Evolutionary conservation across 2,888 invertebrate genomes (phyloP), one percentile per base, ranked within the genome.

Genomic region (Eupelmus urozonus): DNA sequence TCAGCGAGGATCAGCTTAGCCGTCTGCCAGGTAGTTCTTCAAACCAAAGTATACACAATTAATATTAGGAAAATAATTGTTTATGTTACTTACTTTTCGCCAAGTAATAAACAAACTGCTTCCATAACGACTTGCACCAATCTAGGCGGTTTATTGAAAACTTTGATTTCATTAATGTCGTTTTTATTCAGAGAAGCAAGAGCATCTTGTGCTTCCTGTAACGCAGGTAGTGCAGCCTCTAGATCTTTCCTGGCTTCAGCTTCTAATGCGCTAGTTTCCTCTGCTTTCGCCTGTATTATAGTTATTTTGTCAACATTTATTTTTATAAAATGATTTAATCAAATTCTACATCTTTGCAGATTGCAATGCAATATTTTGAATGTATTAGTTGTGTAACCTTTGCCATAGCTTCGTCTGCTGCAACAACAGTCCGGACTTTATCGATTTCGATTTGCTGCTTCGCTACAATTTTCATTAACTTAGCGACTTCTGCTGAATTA

Each of bases 61-160:
- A 34, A 23, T 42, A 13, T 42, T 20, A 13, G 11, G 11, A 53
- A 53, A 18, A 53, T 20, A 20, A 53, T 53, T 53, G n/a, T n/a
- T 53, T 53, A 20, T 4, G 53, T 20, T 27, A 90, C 92, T 90
- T 89, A 96, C 96, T 97, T 97, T 76, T 93, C 92, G 2, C 94
- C 94, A 9, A 97, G 90, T 0, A 98, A 91, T 80, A 97, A 93
- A 89, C 96, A 96, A 11, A 98, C 95, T 9, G 97, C 95, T 89
- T 98, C 97, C 96, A 98, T 96, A 2, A 97, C 97, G 83, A 96
- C 96, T 80, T 94, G 93, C 5, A 98, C 97, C 9, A 97, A 90
- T 20, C 93, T 92, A 0, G 98, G 97, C 0, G 97, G 97, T 85
- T 96, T 96, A 82, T 94, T 94, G 87, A 97, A 97, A 0, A 96